These are phyloP conservation scores for Hippocampus comes DNA, from an alignment of 2,113 vertebrate species.

Conservation along the genomic window DNA sequence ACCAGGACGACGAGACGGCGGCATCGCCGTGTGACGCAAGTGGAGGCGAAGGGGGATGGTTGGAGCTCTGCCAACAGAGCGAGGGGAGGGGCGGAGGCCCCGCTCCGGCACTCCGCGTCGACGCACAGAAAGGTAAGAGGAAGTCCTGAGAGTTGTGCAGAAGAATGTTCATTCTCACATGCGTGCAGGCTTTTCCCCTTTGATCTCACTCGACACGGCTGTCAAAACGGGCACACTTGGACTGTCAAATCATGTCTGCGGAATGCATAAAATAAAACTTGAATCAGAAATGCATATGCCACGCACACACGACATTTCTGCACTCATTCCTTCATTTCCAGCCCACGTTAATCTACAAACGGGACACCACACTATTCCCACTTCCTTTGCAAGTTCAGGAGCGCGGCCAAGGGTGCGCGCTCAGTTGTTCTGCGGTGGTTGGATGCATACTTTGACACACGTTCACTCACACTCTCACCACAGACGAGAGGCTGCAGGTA, in stretches of 20 bases:
- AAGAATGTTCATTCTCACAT: conserved; percentile 10
- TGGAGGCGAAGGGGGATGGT: conserved; percentile 69
- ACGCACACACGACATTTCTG: too few relatives aligned
- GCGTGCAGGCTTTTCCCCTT: conserved; percentile 11
- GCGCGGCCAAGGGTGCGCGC: too few relatives aligned
- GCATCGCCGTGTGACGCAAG: background rate
- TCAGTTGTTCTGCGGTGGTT: too few relatives aligned
- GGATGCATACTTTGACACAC: too few relatives aligned
- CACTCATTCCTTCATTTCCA: too few relatives aligned
- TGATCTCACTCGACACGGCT: background rate
- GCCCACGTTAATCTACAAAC: too few relatives aligned
- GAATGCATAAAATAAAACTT: too few relatives aligned
- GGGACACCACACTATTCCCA: too few relatives aligned
- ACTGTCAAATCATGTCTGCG: background rate
- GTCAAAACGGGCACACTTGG: background rate
- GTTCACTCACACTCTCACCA: too few relatives aligned
- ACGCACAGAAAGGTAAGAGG: conserved; percentile 61
- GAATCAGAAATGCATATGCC: too few relatives aligned
- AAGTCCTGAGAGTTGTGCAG: conserved; percentile 34
- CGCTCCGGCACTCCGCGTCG: conserved; percentile 20
- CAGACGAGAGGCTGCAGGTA: too few relatives aligned
- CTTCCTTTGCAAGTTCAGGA: too few relatives aligned
- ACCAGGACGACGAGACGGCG: conserved; percentile 57
- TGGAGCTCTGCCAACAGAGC: conserved; percentile 81
- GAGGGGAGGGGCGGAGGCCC: conserved; percentile 26